A percentile compares a stretch with the other conserved stretches of the same genome.
Evolutionary conservation across 2,888 invertebrate genomes (phyloP).

Genomic region (Epirrita christyi): DNA sequence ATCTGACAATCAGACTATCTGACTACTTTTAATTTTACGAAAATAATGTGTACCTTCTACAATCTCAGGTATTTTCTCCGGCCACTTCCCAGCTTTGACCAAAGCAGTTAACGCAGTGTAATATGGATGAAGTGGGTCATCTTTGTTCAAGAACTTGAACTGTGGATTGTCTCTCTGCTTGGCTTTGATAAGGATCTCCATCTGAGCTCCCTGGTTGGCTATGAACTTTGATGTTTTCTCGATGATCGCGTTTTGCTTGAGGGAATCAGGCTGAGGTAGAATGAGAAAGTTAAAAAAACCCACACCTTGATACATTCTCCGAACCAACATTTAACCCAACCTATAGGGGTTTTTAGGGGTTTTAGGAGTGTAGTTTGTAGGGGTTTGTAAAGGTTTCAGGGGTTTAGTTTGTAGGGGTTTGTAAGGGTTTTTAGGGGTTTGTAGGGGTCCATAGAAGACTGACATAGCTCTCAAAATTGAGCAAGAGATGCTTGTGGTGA

Average conservation of each 20-base stretch:
- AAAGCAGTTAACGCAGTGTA: conserved; percentile 89
- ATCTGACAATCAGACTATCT: no score
- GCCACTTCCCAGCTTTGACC: conserved; percentile 72
- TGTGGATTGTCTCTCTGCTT: conserved; percentile 97
- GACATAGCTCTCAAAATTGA: no score
- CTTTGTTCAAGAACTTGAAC: conserved; percentile 96
- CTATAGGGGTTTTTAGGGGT: no score
- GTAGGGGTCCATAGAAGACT: no score
- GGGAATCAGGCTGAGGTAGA: conserved; percentile 89
- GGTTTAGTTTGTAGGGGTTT: no score
- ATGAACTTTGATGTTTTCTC: conserved; percentile 97
- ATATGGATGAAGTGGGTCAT: conserved; percentile 93
- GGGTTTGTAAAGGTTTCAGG: no score
- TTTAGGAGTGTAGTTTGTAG: no score
- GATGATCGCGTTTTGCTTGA: conserved; percentile 96
- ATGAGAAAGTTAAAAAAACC: conserved; percentile 36
- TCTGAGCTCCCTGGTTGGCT: conserved; percentile 95
- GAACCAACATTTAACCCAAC: no score
- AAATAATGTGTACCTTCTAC: conserved; percentile 75
- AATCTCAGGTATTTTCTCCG: conserved; percentile 61
- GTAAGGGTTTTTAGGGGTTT: no score
- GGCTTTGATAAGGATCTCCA: conserved; percentile 99
- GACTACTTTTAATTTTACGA: no score
- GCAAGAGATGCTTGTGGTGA: no score
- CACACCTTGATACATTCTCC: no score